phyloP scores from a whole-genome alignment of 2,797 vertebrate species.

The Capromys pilorides region DNA sequence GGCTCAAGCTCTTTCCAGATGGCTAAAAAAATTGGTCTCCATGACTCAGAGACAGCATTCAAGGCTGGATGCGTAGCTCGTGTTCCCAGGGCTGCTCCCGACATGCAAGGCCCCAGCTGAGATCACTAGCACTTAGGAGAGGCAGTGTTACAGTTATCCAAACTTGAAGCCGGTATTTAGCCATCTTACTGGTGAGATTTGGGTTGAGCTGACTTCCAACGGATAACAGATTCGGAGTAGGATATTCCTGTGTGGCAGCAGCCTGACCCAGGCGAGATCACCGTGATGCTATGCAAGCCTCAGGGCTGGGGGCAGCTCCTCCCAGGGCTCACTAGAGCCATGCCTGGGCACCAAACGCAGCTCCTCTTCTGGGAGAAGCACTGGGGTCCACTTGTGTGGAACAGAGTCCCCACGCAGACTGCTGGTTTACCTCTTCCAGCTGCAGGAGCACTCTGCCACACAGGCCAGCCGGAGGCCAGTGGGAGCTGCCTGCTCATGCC shows the following conservation, averaged over 20 bases:
- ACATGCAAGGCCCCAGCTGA: not conserved
- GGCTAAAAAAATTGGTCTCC: not conserved
- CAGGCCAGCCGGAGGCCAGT: accelerated
- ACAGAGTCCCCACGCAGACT: too few species aligned
- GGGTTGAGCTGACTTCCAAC: not conserved
- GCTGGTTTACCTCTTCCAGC: too few species aligned
- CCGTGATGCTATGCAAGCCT: not conserved
- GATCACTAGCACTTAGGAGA: not conserved
- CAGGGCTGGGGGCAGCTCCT: accelerated
- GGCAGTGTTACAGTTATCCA: not conserved
- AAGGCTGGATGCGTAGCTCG: not conserved
- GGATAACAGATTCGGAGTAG: not conserved
- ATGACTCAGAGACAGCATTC: not conserved
- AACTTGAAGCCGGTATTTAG: not conserved
- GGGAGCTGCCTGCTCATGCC: not conserved
- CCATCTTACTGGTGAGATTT: not conserved
- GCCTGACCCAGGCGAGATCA: not conserved
- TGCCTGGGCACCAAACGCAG: too few species aligned
- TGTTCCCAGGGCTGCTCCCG: too few species aligned
- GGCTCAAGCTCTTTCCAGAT: not conserved
- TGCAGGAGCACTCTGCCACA: not conserved
- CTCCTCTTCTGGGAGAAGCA: not conserved
- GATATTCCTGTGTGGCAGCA: not conserved
- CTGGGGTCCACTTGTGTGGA: not conserved
- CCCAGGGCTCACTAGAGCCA: not conserved